Evolutionary conservation across 92 coral and sea anemone species (phyloP).

Genomic region (Porites divaricata): DNA sequence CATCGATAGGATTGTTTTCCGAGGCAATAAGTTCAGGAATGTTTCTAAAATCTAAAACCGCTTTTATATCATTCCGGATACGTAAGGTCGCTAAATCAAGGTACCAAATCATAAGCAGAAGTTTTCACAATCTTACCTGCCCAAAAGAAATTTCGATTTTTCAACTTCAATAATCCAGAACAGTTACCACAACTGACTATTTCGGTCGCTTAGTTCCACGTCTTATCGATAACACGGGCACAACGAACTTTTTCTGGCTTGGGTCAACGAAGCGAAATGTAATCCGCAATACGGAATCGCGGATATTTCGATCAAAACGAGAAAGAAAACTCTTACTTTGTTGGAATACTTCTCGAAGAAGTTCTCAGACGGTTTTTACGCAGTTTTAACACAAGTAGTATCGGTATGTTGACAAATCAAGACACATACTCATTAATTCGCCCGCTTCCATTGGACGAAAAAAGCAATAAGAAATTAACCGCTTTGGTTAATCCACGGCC

Average conservation of each 20-base stretch:
- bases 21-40: slow-evolving; percentile 10
- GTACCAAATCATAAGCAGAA: not conserved
- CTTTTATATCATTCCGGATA: not conserved
- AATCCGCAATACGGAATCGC: not conserved
- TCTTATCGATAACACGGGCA: not conserved
- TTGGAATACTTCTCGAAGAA: not conserved
- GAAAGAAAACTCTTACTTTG: not conserved
- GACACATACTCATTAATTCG: not conserved
- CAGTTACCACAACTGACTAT: too few species aligned
- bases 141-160: not conserved
- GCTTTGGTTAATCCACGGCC: not conserved
- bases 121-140: slow-evolving; percentile 8
- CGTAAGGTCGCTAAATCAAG: not conserved
- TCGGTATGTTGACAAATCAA: slow-evolving; percentile 36
- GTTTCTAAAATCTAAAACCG: not conserved
- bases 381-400: not conserved
- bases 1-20: too few species aligned
- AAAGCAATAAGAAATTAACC: not conserved
- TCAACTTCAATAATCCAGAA: not conserved
- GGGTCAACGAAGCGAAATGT: slow-evolving; percentile 11
- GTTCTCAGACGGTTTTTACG: slow-evolving; percentile 14
- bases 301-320: not conserved
- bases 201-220: not conserved
- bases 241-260: not conserved
- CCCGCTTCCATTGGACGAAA: slow-evolving; percentile 7